Evolutionary conservation across 2,113 vertebrate species (phyloP).

Genomic region (Canis aureus): DNA sequence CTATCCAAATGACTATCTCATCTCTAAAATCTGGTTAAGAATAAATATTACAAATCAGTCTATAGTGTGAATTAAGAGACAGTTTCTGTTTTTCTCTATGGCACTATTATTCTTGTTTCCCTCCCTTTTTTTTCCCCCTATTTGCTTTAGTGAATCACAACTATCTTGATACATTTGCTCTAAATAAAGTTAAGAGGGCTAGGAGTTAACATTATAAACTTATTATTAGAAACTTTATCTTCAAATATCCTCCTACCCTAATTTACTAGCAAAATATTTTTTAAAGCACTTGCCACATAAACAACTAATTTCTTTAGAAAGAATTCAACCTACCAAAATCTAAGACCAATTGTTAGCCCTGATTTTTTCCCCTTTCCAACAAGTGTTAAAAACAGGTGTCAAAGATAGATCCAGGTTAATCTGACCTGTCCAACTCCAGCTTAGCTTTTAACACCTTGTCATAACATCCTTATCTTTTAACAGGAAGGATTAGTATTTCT

Average conservation of each 20-base stretch:
- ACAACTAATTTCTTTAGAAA: slow-evolving; percentile 44
- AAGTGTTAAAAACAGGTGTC: slow-evolving; percentile 40
- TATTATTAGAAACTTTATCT: slow-evolving; percentile 28
- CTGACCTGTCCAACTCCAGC: background rate
- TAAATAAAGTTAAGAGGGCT: slow-evolving; percentile 8
- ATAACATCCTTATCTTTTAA: slow-evolving; percentile 55
- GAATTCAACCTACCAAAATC: background rate
- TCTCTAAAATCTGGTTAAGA: background rate
- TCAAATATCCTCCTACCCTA: background rate
- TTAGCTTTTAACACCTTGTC: slow-evolving; percentile 42
- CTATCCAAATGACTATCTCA: background rate
- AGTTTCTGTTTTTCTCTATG: background rate
- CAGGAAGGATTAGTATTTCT: slow-evolving; percentile 41
- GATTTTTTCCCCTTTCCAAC: background rate
- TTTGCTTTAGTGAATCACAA: slow-evolving; percentile 43
- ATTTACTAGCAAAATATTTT: slow-evolving; percentile 8
- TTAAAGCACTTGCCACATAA: slow-evolving; percentile 9
- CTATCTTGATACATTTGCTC: background rate
- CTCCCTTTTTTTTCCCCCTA: background rate
- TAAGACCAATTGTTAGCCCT: slow-evolving; percentile 23
- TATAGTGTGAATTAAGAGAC: background rate
- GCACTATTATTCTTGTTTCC: background rate
- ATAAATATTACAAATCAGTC: background rate
- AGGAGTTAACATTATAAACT: slow-evolving; percentile 47
- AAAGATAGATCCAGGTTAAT: slow-evolving; percentile 40